Conservation (phyloP, 2,888 invertebrate genomes). For the Stegophylla sp. region DNA sequence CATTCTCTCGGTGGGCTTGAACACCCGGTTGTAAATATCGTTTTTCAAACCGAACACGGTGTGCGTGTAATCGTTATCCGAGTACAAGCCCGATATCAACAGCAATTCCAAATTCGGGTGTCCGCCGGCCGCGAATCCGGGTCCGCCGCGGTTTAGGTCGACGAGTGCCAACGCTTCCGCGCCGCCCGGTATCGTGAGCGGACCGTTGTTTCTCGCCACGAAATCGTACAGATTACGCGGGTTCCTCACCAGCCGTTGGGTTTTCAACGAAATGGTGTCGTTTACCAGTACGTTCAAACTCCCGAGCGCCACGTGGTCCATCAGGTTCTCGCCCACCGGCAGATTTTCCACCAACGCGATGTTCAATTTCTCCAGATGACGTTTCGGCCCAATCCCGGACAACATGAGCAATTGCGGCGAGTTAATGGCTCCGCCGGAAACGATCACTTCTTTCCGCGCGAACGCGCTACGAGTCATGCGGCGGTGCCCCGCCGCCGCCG, state of each 20-base stretch:
- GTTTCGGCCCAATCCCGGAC: slow-evolving; percentile 76
- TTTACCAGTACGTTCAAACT: slow-evolving; percentile 70
- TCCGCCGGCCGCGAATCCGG: slow-evolving; percentile 67
- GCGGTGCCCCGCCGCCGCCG: no score
- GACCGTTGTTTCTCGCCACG: slow-evolving; percentile 69
- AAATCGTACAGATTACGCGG: slow-evolving; percentile 67
- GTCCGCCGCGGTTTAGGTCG: slow-evolving; percentile 70
- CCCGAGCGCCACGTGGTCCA: slow-evolving; percentile 75
- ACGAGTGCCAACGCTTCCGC: slow-evolving; percentile 74
- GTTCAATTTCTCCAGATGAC: slow-evolving; percentile 68
- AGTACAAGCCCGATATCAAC: slow-evolving; percentile 69
- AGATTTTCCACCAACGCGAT: slow-evolving; percentile 70
- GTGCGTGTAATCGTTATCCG: slow-evolving; percentile 66
- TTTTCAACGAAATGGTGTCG: slow-evolving; percentile 64
- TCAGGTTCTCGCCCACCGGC: slow-evolving; percentile 74
- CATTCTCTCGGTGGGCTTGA: slow-evolving; percentile 65
- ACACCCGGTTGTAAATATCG: slow-evolving; percentile 65
- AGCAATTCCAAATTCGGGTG: slow-evolving; percentile 74
- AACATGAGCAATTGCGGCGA: slow-evolving; percentile 81
- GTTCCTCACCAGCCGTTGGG: slow-evolving; percentile 64
- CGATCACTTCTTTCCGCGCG: slow-evolving; percentile 76
- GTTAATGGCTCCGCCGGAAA: slow-evolving; percentile 79
- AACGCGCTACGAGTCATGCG: slow-evolving; percentile 68
- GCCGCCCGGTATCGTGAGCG: slow-evolving; percentile 72
- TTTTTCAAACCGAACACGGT: slow-evolving; percentile 69